Percentiles rank a stretch among this genome's conserved stretches.
phyloP scores from a whole-genome alignment of 2,888 invertebrate genomes.

The Mycalesis mineus region DNA sequence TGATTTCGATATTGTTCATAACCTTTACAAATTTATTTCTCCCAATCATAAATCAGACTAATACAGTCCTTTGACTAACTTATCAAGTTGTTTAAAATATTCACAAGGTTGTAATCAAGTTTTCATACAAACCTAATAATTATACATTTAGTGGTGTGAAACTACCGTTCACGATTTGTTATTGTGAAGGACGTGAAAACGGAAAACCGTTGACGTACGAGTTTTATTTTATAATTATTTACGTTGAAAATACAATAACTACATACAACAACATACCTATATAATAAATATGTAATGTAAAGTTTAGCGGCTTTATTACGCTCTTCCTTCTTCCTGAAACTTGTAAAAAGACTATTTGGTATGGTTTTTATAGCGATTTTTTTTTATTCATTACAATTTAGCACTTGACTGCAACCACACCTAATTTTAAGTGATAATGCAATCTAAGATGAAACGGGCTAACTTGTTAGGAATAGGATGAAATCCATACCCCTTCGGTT shows the following conservation, averaged over 20 bases:
- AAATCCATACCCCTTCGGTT: too few species aligned
- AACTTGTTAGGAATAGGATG: too few species aligned
- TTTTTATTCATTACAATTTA: too few species aligned
- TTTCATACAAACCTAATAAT: neutral
- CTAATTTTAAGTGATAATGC: too few species aligned
- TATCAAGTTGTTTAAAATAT: neutral
- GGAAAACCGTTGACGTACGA: neutral
- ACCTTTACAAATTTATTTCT: too few species aligned
- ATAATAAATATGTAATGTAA: neutral
- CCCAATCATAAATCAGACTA: too few species aligned
- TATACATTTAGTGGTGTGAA: neutral
- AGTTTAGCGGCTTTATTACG: neutral
- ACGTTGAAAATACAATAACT: neutral
- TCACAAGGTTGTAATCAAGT: neutral
- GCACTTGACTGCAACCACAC: too few species aligned
- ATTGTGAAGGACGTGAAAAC: neutral
- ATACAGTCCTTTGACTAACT: too few species aligned
- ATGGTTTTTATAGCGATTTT: neutral
- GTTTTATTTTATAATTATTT: neutral
- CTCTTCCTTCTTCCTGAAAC: neutral
- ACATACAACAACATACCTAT: neutral
- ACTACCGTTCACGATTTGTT: neutral
- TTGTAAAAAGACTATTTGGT: neutral
- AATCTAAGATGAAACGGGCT: too few species aligned
- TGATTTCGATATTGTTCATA: too few species aligned